Evolutionary conservation across 1,140 invertebrate species (phyloP).

Genomic region (Drosophila tsacasi): DNA sequence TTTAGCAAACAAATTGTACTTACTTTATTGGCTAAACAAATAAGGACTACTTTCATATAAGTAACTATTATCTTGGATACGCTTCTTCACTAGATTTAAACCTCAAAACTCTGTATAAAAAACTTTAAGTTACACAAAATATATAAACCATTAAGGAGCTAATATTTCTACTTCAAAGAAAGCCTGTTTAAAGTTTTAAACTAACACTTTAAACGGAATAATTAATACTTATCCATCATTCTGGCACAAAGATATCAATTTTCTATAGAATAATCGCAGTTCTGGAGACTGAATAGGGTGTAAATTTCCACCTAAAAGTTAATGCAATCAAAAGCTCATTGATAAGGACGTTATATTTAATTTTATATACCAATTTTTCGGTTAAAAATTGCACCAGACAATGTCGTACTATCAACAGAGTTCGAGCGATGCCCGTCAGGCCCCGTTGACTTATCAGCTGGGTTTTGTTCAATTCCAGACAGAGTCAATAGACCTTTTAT

Average conservation of each 20-base stretch:
- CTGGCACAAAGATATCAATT: neutral
- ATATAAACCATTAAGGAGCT: neutral
- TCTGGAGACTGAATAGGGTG: neutral
- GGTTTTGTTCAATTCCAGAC: constrained; percentile 48
- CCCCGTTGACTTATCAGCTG: constrained; percentile 62
- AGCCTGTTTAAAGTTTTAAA: neutral
- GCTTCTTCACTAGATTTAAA: neutral
- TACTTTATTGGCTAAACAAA: too few relatives aligned
- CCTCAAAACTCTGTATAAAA: neutral
- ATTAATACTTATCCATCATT: constrained; percentile 4
- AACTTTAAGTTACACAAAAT: too few relatives aligned
- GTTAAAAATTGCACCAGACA: constrained; percentile 37
- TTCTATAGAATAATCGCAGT: neutral
- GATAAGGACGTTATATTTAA: constrained; percentile 3
- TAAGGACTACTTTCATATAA: neutral
- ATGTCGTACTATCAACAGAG: constrained; percentile 23
- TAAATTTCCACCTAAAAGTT: constrained; percentile 1
- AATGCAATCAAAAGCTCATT: constrained; percentile 12
- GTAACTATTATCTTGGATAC: neutral
- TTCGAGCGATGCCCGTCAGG: constrained; percentile 43
- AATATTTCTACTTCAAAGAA: neutral
- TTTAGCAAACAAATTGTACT: neutral
- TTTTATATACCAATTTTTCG: constrained; percentile 6
- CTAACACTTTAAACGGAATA: neutral
- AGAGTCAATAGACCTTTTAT: constrained; percentile 78